Percentiles rank a stretch among this genome's conserved stretches.
phyloP scores from a whole-genome alignment of 2,113 vertebrate species.

The Ciconia boyciana region DNA sequence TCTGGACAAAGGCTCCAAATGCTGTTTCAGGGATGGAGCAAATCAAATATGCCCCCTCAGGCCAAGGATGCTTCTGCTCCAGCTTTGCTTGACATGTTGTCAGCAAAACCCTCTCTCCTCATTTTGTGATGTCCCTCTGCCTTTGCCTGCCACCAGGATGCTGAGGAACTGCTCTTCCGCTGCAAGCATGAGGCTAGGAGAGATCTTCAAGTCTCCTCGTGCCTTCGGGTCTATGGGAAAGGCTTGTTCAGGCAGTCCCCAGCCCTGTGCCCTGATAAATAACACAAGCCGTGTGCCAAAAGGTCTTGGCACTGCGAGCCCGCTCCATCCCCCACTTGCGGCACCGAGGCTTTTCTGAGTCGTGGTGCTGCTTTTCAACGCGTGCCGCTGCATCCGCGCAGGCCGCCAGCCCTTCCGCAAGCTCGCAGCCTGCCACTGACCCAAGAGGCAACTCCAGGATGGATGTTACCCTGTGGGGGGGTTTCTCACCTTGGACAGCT shows the following conservation, averaged over 20 bases:
- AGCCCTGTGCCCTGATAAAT: not conserved
- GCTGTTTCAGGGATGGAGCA: not conserved
- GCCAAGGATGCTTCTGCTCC: not conserved
- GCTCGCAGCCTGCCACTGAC: not conserved
- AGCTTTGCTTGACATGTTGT: not conserved
- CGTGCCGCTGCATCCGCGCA: rapidly evolving
- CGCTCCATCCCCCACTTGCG: rapidly evolving
- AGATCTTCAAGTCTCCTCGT: not conserved
- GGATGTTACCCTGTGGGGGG: not conserved
- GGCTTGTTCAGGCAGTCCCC: not conserved
- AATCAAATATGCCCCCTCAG: not conserved
- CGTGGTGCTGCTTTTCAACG: rapidly evolving
- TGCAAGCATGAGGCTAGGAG: not conserved
- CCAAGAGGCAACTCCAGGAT: not conserved
- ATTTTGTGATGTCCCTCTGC: not conserved
- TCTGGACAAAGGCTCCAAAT: not conserved
- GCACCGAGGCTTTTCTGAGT: not conserved
- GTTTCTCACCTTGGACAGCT: not conserved
- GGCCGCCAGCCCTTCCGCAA: not conserved
- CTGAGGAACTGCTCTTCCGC: not conserved
- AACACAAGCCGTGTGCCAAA: not conserved
- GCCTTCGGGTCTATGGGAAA: not conserved
- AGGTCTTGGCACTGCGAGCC: not conserved
- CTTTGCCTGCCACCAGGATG: not conserved
- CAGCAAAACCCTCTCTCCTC: not conserved